Base-by-base conservation (phyloP, 2,888 invertebrate genomes). In the Callyntrura sp. region DNA sequence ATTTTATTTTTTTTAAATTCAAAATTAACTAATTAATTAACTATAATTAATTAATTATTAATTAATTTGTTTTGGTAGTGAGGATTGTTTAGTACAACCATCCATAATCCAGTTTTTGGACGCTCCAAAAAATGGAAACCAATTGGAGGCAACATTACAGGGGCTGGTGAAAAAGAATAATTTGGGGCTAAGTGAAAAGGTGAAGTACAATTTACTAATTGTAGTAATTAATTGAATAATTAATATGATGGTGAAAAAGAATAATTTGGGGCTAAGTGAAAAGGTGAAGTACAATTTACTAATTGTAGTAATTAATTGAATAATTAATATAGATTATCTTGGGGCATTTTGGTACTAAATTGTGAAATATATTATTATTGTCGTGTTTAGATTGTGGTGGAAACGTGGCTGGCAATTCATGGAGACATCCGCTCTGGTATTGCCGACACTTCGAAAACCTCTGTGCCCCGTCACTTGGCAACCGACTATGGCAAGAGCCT, bases 181-280 rank as follows among this genome's bases (percentile, higher is more conserved):
- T 11, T 20, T 73, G 45, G 73, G 73, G 73, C 9, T 73, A 45
- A 45, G 0, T 20, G 73, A 73, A 45, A 73, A 43, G 45, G 73
- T 73, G n/a, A n/a, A n/a, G n/a, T n/a, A n/a, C n/a, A n/a, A n/a
- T n/a, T n/a, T n/a, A n/a, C n/a, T n/a, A n/a, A n/a, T 35, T 35
- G 6, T 35, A 4, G 35, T 35, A 35, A 35, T 35, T 35, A 35
- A 6, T 35, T 35, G 6, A 35, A 35, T 4, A 35, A 35, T 35
- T 35, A 2, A 35, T 35, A 35, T 35, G 35, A 4, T 35, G 6
- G n/a, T n/a, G n/a, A n/a, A n/a, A n/a, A n/a, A n/a, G n/a, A n/a
- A n/a, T n/a, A n/a, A n/a, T n/a, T n/a, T n/a, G n/a, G n/a, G n/a
- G n/a, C n/a, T n/a, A n/a, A n/a, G n/a, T n/a, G n/a, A n/a, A n/a